phyloP scores from a whole-genome alignment of 2,113 vertebrate genomes.

The Mormyrus lacerda region DNA sequence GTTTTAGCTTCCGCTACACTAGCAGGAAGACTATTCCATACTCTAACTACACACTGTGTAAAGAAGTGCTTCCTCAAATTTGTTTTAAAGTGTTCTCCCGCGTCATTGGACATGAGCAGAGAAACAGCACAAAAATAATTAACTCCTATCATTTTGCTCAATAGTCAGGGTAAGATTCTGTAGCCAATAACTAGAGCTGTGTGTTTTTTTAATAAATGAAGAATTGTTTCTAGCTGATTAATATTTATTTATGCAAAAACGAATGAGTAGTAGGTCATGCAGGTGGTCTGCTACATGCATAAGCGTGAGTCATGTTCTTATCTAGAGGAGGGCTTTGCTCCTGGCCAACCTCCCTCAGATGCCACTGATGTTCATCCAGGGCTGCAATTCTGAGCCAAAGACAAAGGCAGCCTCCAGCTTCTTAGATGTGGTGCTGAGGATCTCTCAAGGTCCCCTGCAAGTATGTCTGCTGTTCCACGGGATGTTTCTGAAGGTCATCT shows the following conservation, averaged over 20 bases:
- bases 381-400: neutral
- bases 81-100: too few relatives aligned
- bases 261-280: neutral
- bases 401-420: neutral
- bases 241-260: neutral
- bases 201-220: neutral
- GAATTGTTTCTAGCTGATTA: neutral
- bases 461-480: neutral
- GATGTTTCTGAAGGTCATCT: neutral
- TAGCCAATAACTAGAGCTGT: too few relatives aligned
- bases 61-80: too few relatives aligned
- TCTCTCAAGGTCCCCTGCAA: neutral
- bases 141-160: neutral
- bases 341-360: neutral
- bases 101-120: neutral
- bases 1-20: too few relatives aligned
- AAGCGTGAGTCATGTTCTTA: neutral
- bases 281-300: neutral
- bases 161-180: neutral
- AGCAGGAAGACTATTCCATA: too few relatives aligned
- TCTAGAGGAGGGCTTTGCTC: neutral
- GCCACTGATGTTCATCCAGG: neutral
- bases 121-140: neutral
- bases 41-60: too few relatives aligned
- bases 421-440: neutral